Evolutionary conservation across 2,113 vertebrate genomes (phyloP).

Genomic region (Gymnorhina tibicen): DNA sequence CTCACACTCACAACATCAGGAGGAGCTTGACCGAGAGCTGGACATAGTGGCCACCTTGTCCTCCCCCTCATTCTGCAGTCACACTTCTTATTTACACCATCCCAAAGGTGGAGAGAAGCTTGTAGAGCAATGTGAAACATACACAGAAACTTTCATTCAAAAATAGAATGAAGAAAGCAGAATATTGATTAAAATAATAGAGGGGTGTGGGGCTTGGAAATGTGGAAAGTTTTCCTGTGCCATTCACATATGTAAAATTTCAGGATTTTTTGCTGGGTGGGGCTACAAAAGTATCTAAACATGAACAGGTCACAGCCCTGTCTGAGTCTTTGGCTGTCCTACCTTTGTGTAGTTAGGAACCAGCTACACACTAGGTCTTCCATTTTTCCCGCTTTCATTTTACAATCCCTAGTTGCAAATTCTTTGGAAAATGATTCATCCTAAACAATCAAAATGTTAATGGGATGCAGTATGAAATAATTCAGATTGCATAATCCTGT

Average conservation of each 20-base stretch:
- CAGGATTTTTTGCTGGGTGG: not conserved
- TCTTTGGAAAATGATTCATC: not conserved
- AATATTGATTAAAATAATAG: not conserved
- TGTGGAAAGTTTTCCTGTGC: not conserved
- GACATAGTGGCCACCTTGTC: fast-evolving
- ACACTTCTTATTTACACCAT: not conserved
- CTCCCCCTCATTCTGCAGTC: not conserved
- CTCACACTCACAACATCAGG: not conserved
- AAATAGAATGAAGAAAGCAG: not conserved
- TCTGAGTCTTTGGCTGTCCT: not conserved
- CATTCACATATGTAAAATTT: not conserved
- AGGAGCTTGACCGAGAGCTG: not conserved
- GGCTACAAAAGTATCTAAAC: not conserved
- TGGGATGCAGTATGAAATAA: not conserved
- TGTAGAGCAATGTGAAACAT: not conserved
- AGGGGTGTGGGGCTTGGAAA: not conserved
- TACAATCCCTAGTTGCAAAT: not conserved
- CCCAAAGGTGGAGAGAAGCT: not conserved
- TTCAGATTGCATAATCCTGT: not conserved
- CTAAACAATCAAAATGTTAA: not conserved
- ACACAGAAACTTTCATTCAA: not conserved
- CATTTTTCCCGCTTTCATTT: not conserved
- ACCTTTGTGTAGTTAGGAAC: not conserved
- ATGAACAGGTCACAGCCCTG: fast-evolving
- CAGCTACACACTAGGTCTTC: not conserved